These are phyloP conservation scores for Paracentrotus lividus DNA, from an alignment of 53 echinoderm and acorn worm species.

Conservation along the genomic window DNA sequence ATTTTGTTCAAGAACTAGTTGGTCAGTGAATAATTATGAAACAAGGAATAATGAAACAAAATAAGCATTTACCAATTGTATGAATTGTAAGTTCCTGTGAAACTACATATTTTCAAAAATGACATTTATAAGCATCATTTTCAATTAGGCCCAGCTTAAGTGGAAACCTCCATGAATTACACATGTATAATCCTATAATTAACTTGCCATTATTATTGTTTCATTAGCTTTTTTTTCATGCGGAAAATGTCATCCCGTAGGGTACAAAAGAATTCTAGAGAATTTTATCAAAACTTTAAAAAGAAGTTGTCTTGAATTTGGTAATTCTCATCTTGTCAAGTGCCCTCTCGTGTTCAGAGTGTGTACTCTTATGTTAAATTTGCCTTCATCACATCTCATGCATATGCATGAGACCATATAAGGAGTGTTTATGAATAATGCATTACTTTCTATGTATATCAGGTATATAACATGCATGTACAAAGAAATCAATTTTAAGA, in stretches of 20 bases:
- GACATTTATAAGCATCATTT: no score
- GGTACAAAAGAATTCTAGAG: background rate
- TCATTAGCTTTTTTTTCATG: background rate
- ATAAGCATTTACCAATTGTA: no score
- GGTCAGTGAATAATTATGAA: background rate
- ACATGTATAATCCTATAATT: background rate
- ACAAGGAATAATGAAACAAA: background rate
- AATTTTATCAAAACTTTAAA: background rate
- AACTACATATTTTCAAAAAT: background rate
- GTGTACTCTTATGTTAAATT: background rate
- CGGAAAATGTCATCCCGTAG: background rate
- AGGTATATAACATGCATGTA: slow-evolving; percentile 39
- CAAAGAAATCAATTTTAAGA: background rate
- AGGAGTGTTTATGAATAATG: slow-evolving; percentile 57
- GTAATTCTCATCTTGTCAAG: slow-evolving; percentile 14
- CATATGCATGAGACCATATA: slow-evolving; percentile 52
- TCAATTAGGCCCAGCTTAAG: background rate
- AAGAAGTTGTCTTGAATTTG: background rate
- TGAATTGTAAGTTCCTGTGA: background rate
- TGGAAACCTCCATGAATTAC: background rate
- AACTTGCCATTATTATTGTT: background rate
- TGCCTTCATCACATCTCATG: slow-evolving; percentile 23
- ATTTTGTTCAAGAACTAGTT: background rate
- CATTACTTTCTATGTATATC: slow-evolving; percentile 59
- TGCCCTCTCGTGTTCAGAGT: slow-evolving; percentile 56